These are phyloP conservation scores for Lates japonicus DNA, from an alignment of 2,797 vertebrate genomes.

Conservation along the genomic window DNA sequence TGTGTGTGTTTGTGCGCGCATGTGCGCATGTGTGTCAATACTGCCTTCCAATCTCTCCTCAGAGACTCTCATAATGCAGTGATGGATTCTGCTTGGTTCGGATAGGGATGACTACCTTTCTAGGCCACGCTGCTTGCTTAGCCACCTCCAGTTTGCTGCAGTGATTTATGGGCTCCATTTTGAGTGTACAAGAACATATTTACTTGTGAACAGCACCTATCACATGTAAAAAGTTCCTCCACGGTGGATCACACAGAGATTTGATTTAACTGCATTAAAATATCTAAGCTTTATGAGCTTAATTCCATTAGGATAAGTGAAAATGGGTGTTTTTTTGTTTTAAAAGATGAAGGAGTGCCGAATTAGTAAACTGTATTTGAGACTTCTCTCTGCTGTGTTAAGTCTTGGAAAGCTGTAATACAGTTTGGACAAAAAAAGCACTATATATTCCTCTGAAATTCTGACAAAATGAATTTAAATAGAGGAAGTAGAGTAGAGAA, in stretches of 20 bases:
- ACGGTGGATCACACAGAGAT: not conserved
- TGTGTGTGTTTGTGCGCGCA: slow-evolving; percentile 19
- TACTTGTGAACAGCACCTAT: slow-evolving; percentile 51
- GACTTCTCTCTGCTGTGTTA: not conserved
- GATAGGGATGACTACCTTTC: slow-evolving; percentile 91
- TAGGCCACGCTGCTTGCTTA: slow-evolving; percentile 86
- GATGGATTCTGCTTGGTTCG: slow-evolving; percentile 83
- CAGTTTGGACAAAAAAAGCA: slow-evolving; percentile 8
- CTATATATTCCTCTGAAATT: not conserved
- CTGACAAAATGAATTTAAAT: not conserved
- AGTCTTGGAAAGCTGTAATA: not conserved
- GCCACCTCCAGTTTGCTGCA: slow-evolving; percentile 85
- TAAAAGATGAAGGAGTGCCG: not conserved
- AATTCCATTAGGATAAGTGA: not conserved
- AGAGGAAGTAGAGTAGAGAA: not conserved
- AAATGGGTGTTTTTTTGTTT: not conserved
- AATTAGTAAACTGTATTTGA: not conserved
- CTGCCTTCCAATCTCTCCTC: slow-evolving; percentile 80
- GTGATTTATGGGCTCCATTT: slow-evolving; percentile 92
- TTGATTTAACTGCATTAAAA: not conserved
- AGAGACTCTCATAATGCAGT: slow-evolving; percentile 87
- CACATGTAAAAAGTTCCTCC: slow-evolving; percentile 18
- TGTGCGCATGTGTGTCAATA: slow-evolving; percentile 39
- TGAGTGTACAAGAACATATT: slow-evolving; percentile 78
- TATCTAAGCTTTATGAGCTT: not conserved